A percentile compares a stretch with the other conserved stretches of the same genome.
phyloP scores from a whole-genome alignment of 2,113 vertebrate genomes.

The Eidolon helvum region DNA sequence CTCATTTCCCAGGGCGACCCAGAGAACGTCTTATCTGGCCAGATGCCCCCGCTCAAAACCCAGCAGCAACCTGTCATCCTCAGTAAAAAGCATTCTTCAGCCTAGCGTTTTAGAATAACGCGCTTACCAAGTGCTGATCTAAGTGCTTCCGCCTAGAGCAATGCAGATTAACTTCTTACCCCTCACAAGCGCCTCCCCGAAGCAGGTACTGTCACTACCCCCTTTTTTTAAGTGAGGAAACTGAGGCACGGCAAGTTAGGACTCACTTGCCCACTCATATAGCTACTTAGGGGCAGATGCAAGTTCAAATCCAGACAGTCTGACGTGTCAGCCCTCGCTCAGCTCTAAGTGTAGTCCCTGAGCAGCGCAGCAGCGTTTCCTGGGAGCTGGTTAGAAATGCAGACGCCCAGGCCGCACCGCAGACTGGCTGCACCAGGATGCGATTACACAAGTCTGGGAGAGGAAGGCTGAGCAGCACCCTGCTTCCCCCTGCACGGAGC shows the following conservation, averaged over 20 bases:
- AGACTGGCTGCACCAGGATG: neutral
- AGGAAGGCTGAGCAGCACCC: neutral
- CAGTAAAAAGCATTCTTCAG: neutral
- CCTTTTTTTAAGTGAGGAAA: neutral
- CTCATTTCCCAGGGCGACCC: too few relatives aligned
- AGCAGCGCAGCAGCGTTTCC: neutral
- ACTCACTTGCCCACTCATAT: neutral
- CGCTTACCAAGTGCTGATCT: fast-evolving
- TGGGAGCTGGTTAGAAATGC: neutral
- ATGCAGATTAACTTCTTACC: neutral
- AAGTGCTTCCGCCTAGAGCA: neutral
- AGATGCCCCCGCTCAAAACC: neutral
- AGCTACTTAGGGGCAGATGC: neutral
- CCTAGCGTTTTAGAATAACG: neutral
- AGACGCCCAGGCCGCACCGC: neutral
- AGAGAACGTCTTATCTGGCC: neutral
- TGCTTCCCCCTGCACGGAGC: neutral
- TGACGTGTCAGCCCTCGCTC: neutral
- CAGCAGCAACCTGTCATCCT: neutral
- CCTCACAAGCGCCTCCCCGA: neutral
- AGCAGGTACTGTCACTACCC: too few relatives aligned
- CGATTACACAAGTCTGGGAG: fast-evolving
- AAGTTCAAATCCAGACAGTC: neutral
- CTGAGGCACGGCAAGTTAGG: neutral
- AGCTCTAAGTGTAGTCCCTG: neutral